Conservation (phyloP, 2,797 vertebrate genomes). For the Silurus aristotelis region DNA sequence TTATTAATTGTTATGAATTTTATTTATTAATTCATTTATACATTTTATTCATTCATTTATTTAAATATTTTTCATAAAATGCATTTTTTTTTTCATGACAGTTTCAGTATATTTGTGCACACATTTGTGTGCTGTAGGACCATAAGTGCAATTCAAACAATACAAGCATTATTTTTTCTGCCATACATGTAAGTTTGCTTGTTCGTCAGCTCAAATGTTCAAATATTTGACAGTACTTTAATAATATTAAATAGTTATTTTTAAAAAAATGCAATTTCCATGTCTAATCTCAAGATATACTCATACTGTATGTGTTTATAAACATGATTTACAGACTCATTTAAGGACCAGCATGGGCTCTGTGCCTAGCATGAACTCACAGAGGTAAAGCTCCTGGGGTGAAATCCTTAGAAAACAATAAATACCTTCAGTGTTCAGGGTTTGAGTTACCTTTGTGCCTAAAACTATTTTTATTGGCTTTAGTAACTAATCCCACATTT, state of each 20-base stretch:
- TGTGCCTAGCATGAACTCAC: background rate
- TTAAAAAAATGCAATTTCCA: background rate
- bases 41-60: too few relatives aligned
- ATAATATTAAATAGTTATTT: background rate
- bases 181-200: background rate
- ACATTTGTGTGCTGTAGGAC: background rate
- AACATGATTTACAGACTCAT: background rate
- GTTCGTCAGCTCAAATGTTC: background rate
- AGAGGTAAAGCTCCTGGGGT: conserved; percentile 1
- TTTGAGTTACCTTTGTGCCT: background rate
- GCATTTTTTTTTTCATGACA: background rate
- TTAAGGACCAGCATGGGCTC: background rate
- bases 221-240: background rate
- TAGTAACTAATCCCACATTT: background rate
- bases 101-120: background rate
- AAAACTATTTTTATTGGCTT: conserved; percentile 7
- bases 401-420: conserved; percentile 21
- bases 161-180: background rate
- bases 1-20: too few relatives aligned
- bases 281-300: background rate
- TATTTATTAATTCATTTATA: too few relatives aligned
- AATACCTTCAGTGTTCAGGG: background rate
- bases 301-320: background rate
- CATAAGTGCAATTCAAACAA: background rate
- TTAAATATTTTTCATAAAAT: background rate